Base-by-base conservation (phyloP, 2,113 vertebrate species). In the Ancistrus triradiatus region DNA sequence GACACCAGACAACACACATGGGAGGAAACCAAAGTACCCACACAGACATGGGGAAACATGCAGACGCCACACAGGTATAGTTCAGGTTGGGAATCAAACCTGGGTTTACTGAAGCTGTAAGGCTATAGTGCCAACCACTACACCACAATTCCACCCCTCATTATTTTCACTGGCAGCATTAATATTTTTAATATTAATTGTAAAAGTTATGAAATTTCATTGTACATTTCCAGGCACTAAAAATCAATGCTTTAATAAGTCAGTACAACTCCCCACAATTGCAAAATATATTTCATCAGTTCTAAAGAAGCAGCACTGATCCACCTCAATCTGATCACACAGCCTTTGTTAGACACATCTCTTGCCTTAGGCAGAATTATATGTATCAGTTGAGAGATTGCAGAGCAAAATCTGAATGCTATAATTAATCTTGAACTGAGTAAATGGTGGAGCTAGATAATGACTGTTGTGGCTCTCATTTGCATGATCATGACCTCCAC, bases 371-470 rank as follows among this genome's bases (percentile, higher is more conserved):
- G 55, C 28, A 50, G 58, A 9, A 72, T 63, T 63, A 55, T 52
- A 43, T 55, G 52, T 52, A 19, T 63, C 57, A 51, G 56, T 47
- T 59, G 57, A 59, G 53, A 19, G 47, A 53, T 51, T 46, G 21
- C 46, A 51, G 21, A 53, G 25, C 37, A 21, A 14, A n/a, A 44
- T 43, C 51, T 72, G 64, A 58, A 63, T 18, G 19, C 22, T 27
- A 48, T 73, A 68, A 64, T 68, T 73, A 68, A 53, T 68, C 38
- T 48, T 22, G 21, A 9, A 38, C 10, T 67, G 63, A 67, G 63
- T 4, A 65, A 46, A 55, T 24, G 35, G 61, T 47, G 7, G 10
- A 24, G 37, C 35, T 35, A 22, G 47, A 63, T 51, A 40, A 53
- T 28, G 18, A 35, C 14, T 18, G 22, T 5, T 38, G 47, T 33